These are phyloP conservation scores for Urechis unicinctus DNA, from an alignment of 2,888 invertebrate species.

Conservation along the genomic window DNA sequence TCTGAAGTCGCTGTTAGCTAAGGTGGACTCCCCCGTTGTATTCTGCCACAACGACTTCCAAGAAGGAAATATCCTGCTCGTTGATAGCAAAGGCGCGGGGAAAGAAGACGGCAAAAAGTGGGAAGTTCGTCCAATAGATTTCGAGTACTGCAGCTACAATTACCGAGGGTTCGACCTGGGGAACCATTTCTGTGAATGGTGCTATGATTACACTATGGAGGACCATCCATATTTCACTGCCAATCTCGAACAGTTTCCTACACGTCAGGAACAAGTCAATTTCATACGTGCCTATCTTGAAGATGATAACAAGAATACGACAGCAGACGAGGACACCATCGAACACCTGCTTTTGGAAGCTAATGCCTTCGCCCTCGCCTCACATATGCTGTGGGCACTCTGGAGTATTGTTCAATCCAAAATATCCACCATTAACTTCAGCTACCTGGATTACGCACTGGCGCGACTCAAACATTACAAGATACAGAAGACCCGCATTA, in stretches of 20 bases:
- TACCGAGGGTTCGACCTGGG: constrained; percentile 50
- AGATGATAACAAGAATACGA: constrained; percentile 2
- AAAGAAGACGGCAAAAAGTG: no score
- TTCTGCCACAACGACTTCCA: constrained; percentile 52
- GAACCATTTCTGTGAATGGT: constrained; percentile 51
- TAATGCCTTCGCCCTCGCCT: constrained; percentile 70
- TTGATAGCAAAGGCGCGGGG: no score
- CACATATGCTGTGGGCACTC: constrained; percentile 86
- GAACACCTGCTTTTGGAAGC: constrained; percentile 65
- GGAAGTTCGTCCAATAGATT: constrained; percentile 42
- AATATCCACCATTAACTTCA: constrained; percentile 83
- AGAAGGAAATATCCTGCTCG: no score
- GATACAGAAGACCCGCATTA: no score
- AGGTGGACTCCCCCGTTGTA: constrained; percentile 25
- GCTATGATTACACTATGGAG: constrained; percentile 38
- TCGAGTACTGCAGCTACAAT: constrained; percentile 50
- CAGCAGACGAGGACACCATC: constrained; percentile 25
- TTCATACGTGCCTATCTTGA: constrained; percentile 15
- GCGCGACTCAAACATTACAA: no score
- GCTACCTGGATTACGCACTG: no score
- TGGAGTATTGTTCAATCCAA: constrained; percentile 87
- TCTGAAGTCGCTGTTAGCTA: constrained; percentile 57
- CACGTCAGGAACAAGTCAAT: constrained; percentile 68
- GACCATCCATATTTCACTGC: constrained; percentile 37
- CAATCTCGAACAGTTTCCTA: constrained; percentile 65